Base-by-base conservation (phyloP, 2,113 vertebrate species). In the Petromus typicus region DNA sequence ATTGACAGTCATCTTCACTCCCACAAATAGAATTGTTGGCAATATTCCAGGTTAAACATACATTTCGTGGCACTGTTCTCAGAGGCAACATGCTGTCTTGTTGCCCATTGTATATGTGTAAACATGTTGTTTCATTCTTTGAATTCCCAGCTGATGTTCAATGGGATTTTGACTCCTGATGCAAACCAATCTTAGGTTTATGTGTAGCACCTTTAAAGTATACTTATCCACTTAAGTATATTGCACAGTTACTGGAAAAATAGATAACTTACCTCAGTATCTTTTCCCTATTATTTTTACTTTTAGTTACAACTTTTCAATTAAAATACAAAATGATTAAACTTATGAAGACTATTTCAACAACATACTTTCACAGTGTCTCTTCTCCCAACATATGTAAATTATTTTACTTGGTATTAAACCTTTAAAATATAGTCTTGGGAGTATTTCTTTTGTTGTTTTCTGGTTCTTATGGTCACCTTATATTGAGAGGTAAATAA, bases 51-150 rank as follows among this genome's bases (percentile, higher is more conserved):
- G 37, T 64, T 87, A 89, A 95, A 89, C 56, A 86, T 93, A 37
- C 34, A 86, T 89, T 91, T 91, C 83, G 84, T 73, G 69, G n/a
- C 34, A 20, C 51, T 95, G 48, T 86, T 93, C 63, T 94, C 75
- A 91, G 86, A 91, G 34, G 43, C 59, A 84, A 34, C 43, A 51
- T 64, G 73, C 92, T 95, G 80, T 64, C 93, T 93, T 86, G 75
- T 92, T 91, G 43, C 17, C 57, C 64, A 86, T 96, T 96, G 63
- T 93, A 54, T 80, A 91, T 84, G 91, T 80, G 84, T 48, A 96
- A 96, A 87, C 57, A 95, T 84, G n/a, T 13, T 79, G 69, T 54
- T 9, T 86, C 30, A 45, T 83, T 91, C 63, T 96, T 84, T 89
- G 63, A 93, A 90, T 91, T 94, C 27, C 25, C 43, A 76, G 14